phyloP scores from a whole-genome alignment of 2,888 invertebrate genomes.

The Trichogramma dendrolimi region DNA sequence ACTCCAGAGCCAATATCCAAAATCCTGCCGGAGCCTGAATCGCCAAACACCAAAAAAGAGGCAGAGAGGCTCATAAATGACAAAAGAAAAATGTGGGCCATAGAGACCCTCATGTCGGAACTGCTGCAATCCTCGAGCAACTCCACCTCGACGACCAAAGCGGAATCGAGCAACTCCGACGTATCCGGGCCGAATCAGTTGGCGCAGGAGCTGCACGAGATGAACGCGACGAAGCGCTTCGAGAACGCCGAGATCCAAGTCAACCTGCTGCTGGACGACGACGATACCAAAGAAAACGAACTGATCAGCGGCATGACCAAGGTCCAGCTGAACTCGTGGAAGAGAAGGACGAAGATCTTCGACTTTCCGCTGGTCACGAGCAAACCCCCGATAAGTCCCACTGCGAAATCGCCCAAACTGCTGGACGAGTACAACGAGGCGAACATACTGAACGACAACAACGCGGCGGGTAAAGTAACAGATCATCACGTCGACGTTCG shows the following conservation, averaged over 20 bases:
- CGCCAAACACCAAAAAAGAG: slow-evolving; percentile 6
- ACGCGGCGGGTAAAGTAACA: slow-evolving; percentile 5
- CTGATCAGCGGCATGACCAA: background rate
- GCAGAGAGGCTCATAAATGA: slow-evolving; percentile 35
- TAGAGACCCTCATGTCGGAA: slow-evolving; percentile 44
- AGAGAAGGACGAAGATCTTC: slow-evolving; percentile 23
- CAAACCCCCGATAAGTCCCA: slow-evolving; percentile 26
- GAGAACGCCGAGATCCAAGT: slow-evolving; percentile 28
- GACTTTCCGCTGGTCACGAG: slow-evolving; percentile 29
- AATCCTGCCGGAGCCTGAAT: background rate
- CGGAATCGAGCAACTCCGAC: slow-evolving; percentile 7
- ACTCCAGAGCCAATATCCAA: background rate
- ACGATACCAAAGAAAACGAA: slow-evolving; percentile 23
- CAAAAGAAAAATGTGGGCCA: slow-evolving; percentile 46
- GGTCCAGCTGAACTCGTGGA: slow-evolving; percentile 16
- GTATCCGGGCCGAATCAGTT: slow-evolving; percentile 32
- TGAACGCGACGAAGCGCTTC: slow-evolving; percentile 28
- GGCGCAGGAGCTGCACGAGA: slow-evolving; percentile 38
- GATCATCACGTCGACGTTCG: slow-evolving; percentile 7
- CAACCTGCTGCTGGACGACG: slow-evolving; percentile 20
- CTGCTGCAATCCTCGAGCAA: slow-evolving; percentile 33
- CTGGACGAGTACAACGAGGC: slow-evolving; percentile 44
- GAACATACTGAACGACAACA: slow-evolving; percentile 40
- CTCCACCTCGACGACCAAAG: slow-evolving; percentile 25
- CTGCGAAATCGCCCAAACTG: slow-evolving; percentile 39